Percentiles rank a stretch among this genome's conserved stretches.
phyloP scores from a whole-genome alignment of 2,888 invertebrate species.

The Coenonympha glycerion region DNA sequence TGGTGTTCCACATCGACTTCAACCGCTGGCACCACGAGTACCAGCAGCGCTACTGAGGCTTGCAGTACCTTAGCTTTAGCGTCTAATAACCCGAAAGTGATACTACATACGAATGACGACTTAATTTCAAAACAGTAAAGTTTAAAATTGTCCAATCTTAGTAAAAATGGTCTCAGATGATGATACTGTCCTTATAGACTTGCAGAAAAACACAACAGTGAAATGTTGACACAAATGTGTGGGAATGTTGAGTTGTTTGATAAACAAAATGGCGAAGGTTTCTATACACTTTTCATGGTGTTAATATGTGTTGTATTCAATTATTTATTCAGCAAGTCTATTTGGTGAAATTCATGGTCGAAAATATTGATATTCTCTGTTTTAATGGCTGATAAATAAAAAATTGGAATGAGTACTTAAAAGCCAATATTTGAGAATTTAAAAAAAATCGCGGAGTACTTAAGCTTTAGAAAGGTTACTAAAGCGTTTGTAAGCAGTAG shows the following conservation, averaged over 20 bases:
- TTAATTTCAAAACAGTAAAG: background rate
- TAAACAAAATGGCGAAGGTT: no score
- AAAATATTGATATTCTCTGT: no score
- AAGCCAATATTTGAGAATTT: slow-evolving; percentile 13
- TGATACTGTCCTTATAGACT: no score
- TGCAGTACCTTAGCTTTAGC: slow-evolving; percentile 25
- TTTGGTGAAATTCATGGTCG: no score
- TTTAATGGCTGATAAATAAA: no score
- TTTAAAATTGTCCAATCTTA: background rate
- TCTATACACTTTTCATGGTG: no score
- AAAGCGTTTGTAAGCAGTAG: slow-evolving; percentile 18
- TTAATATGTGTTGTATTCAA: no score
- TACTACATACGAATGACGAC: background rate
- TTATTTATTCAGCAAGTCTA: no score
- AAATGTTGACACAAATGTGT: no score
- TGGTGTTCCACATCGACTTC: slow-evolving; percentile 99
- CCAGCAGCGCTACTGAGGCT: slow-evolving; percentile 89
- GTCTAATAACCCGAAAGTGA: slow-evolving; percentile 1
- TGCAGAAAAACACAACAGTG: no score
- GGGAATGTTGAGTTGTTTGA: no score
- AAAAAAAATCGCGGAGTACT: slow-evolving; percentile 9
- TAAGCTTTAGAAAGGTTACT: slow-evolving; percentile 15
- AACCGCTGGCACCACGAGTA: slow-evolving; percentile 98
- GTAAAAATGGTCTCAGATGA: background rate
- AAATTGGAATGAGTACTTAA: no score